Percentiles rank a stretch among this genome's conserved stretches.
These are phyloP conservation scores for Scrobipalpa costella DNA, from an alignment of 2,888 invertebrate species.

Conservation along the genomic window DNA sequence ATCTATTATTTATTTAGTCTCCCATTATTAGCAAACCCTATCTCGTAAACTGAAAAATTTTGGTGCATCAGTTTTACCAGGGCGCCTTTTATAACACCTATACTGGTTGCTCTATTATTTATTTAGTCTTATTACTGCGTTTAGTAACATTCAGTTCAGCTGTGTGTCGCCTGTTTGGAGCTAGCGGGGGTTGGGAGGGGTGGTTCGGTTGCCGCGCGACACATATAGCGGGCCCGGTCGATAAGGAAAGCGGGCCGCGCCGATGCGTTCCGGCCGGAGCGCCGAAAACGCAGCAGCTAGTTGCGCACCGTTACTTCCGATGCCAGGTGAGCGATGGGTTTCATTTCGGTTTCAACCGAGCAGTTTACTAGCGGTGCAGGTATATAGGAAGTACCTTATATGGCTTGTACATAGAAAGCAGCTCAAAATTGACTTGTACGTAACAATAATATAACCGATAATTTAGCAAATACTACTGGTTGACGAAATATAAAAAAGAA, in stretches of 20 bases:
- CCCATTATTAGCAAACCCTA: no score
- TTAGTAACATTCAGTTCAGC: conserved; percentile 16
- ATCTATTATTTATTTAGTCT: no score
- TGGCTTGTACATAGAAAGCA: neutral
- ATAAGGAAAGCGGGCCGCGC: conserved; percentile 64
- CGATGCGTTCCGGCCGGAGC: conserved; percentile 63
- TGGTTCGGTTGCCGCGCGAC: conserved; percentile 63
- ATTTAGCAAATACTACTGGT: no score
- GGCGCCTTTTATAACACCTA: no score
- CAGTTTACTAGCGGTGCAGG: neutral
- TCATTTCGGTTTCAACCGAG: neutral
- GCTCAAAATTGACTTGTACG: no score
- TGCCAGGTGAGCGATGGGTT: conserved; percentile 14
- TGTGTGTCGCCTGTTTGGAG: conserved; percentile 26
- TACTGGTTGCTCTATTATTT: neutral
- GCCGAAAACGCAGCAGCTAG: conserved; percentile 47
- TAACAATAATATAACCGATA: no score
- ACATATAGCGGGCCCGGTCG: conserved; percentile 72
- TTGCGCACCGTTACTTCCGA: conserved; percentile 11
- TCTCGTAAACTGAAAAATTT: no score
- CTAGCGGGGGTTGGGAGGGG: conserved; percentile 36
- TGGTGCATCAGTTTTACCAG: no score
- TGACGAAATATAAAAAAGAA: no score
- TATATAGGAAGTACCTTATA: neutral
- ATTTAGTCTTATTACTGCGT: conserved; percentile 11